Conservation (phyloP, 1,140 invertebrate genomes). For the Ectropis grisescens region DNA sequence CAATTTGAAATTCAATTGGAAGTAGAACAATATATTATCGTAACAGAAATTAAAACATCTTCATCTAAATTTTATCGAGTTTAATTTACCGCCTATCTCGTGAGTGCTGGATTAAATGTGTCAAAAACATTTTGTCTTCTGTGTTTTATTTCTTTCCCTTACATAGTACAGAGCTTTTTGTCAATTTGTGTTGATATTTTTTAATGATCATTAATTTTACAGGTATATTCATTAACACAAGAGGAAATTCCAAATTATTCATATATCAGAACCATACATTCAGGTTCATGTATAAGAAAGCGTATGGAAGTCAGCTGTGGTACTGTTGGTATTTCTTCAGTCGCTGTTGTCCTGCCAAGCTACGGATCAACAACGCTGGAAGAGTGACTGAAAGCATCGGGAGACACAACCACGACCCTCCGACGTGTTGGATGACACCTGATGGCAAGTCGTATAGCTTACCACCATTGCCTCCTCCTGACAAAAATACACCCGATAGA, state of each 20-base stretch:
- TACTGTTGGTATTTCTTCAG: slow-evolving; percentile 67
- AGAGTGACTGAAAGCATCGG: slow-evolving; percentile 57
- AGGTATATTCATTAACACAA: slow-evolving; percentile 65
- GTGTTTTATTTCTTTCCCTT: no score
- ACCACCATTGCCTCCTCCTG: slow-evolving; percentile 37
- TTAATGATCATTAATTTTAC: slow-evolving; percentile 20
- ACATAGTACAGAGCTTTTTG: no score
- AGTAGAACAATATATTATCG: no score
- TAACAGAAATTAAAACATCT: no score
- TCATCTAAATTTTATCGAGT: no score
- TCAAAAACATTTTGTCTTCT: no score
- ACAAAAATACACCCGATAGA: slow-evolving; percentile 23
- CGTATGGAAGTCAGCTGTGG: slow-evolving; percentile 61
- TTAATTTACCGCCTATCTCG: no score
- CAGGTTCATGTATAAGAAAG: slow-evolving; percentile 64
- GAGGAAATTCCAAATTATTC: slow-evolving; percentile 60
- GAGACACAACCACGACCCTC: slow-evolving; percentile 56
- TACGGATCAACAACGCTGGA: slow-evolving; percentile 54
- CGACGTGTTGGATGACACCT: slow-evolving; percentile 60
- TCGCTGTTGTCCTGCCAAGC: slow-evolving; percentile 53
- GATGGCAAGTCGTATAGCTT: slow-evolving; percentile 58
- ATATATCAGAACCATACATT: slow-evolving; percentile 65
- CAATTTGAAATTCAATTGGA: no score
- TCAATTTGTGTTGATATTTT: no score
- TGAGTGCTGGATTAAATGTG: no score